Evolutionary conservation across 2,113 vertebrate genomes (phyloP).

Genomic region (Onychorhynchus coronatus): DNA sequence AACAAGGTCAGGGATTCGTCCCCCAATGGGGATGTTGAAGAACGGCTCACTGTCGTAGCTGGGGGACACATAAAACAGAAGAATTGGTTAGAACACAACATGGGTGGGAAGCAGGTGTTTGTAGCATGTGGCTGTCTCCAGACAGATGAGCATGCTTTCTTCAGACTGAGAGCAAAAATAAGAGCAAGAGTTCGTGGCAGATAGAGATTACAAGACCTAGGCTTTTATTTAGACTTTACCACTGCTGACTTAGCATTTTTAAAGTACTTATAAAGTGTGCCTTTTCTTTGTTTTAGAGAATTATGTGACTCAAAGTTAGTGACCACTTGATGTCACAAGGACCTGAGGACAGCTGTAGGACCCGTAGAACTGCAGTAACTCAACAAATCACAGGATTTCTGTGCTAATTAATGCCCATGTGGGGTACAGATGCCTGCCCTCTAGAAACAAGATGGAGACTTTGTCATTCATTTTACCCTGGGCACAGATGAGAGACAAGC

Average conservation of each 20-base stretch:
- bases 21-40: constrained; percentile 80
- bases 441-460: neutral
- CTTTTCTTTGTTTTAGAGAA: neutral
- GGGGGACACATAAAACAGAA: neutral
- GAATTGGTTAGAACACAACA: neutral
- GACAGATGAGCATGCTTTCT: neutral
- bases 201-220: neutral
- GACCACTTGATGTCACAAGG: neutral
- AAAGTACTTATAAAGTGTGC: neutral
- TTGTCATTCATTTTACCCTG: neutral
- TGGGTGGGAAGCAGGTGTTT: neutral
- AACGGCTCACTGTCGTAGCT: constrained; percentile 74
- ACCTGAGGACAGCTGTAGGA: neutral
- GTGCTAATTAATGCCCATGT: neutral
- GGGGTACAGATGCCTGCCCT: neutral
- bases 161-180: neutral
- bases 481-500: neutral
- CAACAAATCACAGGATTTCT: neutral
- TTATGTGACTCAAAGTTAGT: neutral
- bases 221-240: neutral
- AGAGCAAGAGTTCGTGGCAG: neutral
- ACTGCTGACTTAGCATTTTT: neutral
- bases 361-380: neutral
- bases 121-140: neutral
- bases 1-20: constrained; percentile 77